Conservation (phyloP, 2,888 invertebrate species). For the Rhagophthalmus giganteus region DNA sequence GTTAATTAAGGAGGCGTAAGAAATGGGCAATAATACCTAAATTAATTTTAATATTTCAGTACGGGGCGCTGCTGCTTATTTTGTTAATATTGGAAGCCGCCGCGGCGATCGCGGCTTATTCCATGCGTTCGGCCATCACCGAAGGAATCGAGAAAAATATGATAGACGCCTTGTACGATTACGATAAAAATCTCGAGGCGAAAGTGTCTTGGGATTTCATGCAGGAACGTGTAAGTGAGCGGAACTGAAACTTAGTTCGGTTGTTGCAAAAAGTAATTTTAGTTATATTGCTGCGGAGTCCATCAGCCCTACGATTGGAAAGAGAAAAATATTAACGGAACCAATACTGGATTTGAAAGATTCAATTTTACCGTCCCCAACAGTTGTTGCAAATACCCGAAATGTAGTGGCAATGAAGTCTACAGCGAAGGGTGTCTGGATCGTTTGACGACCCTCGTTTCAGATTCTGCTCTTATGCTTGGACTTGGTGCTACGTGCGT, state of each 20-base stretch:
- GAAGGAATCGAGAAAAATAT: constrained; percentile 55
- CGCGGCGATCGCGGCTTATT: constrained; percentile 62
- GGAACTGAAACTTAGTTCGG: not conserved
- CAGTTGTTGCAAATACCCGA: constrained; percentile 24
- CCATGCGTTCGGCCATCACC: constrained; percentile 55
- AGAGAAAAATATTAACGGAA: not conserved
- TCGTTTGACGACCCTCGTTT: constrained; percentile 64
- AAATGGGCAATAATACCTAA: too few species aligned
- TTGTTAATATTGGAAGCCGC: constrained; percentile 65
- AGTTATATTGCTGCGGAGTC: constrained; percentile 56
- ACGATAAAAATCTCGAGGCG: constrained; percentile 45
- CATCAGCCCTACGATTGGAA: constrained; percentile 48
- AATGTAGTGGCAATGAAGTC: constrained; percentile 17
- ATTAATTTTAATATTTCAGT: too few species aligned
- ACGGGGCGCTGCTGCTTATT: constrained; percentile 59
- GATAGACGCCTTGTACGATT: constrained; percentile 56
- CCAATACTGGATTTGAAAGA: constrained; percentile 1
- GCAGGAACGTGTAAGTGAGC: constrained; percentile 59
- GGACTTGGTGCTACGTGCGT: constrained; percentile 79
- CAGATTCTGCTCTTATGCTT: constrained; percentile 71
- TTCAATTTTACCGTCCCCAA: constrained; percentile 13
- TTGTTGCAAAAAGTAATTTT: constrained; percentile 3
- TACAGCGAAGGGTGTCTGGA: constrained; percentile 62
- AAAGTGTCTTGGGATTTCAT: constrained; percentile 61
- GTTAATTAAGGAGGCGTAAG: too few species aligned